Evolutionary conservation across 2,888 invertebrate genomes (phyloP), one percentile per base, ranked within the genome.

Genomic region (Pyrochroa serraticornis): DNA sequence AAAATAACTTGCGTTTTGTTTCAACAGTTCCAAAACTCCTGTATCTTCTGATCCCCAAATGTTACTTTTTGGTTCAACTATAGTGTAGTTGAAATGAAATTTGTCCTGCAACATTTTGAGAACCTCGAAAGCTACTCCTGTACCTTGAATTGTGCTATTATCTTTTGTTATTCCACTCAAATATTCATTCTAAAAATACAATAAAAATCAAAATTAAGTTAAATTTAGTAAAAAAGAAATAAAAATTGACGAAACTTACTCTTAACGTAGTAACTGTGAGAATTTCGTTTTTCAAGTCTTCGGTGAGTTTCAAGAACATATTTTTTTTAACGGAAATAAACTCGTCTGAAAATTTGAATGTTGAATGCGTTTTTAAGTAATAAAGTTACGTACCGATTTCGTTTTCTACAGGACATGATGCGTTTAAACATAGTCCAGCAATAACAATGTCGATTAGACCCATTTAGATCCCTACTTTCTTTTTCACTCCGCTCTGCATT

Each of bases 41-140:
- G 81, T 83, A 12, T 82, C 70, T 0, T 74, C 74, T 6, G 82
- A 81, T 0, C 88, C 88, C 62, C 88, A 82, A 6, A 83, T 81
- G 71, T 90, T 87, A 38, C 80, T 81, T 6, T 82, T 78, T 0
- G 92, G 90, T 43, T 83, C 75, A 8, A 89, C 75, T 0, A 93
- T 82, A 8, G 87, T 85, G 69, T 89, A 93, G 0, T 88, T 87
- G 62, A 93, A 93, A 64, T 90, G 87, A 64, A 87, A 88, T 67
- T 86, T 87, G 50, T 85, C 75, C 38, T 84, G 83, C 2, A 93
- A 80, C 42, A 92, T 85, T 22, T 88, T 79, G 7, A 93, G 76
- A 47, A 93, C 76, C 47, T 84, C 81, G 72, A 92, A 93, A 0
- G 92, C 89, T 5, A 91, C 87, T 0, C 93, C 93, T 1, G 69